Base-by-base conservation (phyloP, 2,797 vertebrate species). In the Eutrigla gurnardus region DNA sequence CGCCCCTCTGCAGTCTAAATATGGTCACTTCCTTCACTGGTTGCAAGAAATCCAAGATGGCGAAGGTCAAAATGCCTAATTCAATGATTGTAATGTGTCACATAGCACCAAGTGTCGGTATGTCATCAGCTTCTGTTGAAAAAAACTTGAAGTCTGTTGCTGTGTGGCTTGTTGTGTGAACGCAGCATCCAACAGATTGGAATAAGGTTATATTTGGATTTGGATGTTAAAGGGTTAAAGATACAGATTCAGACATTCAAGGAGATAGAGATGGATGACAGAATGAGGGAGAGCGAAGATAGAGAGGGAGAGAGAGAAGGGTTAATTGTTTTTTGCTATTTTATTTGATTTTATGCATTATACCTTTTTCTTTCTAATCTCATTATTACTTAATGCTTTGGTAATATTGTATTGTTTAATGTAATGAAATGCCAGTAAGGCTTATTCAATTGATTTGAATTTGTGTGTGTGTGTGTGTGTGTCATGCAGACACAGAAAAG, bases 251-350 rank as follows among this genome's bases (percentile, higher is more conserved):
- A 54, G 73, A 73, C 42, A 18, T 42, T 69, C 37, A 68, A 60
- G 3, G 40, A n/a, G 42, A 70, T 32, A 50, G 35, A 71, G 66
- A 71, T 68, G 47, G 65, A 74, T 62, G 45, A 45, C 73, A 73
- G 59, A 40, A 17, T 18, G 45, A 35, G 17, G 54, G 36, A 70
- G 45, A 67, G 57, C 42, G 52, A 42, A 49, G 15, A 49, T 4
- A 46, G 46, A 47, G 52, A 15, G 46, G n/a, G 46, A 33, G 47
- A 50, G 47, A 33, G 57, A 36, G 7, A 54, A 8, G 52, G 52
- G 32, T 35, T 52, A 11, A 12, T 32, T 52, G 25, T 52, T 3
- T 35, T 7, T 11, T 13, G 33, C 32, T 14, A 7, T 54, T 54
- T 32, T 25, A 25, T 14, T 14, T 33, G 25, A 53, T 33, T 53